Base-by-base conservation (phyloP, 2,113 vertebrate species). In the Bos taurus region DNA sequence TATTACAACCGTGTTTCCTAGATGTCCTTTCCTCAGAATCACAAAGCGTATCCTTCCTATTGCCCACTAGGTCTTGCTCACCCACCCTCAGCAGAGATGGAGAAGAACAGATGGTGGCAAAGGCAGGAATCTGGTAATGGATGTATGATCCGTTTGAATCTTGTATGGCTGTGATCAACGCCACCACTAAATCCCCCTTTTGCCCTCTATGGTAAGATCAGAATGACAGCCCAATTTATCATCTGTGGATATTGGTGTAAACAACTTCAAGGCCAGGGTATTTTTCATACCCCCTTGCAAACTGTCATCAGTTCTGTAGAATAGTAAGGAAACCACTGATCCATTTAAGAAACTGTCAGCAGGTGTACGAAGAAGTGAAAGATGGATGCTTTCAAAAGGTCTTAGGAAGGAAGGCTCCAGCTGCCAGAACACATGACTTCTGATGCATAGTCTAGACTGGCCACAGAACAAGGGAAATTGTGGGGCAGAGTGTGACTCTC, bases 311-410 rank as follows among this genome's bases (percentile, higher is more conserved):
- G 82, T 95, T 97, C 56, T 91, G 84, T 57, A 89, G 96, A 83
- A 56, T 91, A 92, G 95, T 50, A 94, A 94, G 90, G 83, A 98
- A 98, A 97, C 95, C 97, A 17, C 90, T 98, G 97, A 98, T 92
- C 87, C 97, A 94, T 96, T 95, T 97, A 98, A 98, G 98, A 97
- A 98, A 95, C 74, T 95, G 81, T 95, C 95, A 98, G 97, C 98
- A 96, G 98, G 97, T 94, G 88, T 95, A 94, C 95, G 85, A 88
- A 91, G 88, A 71, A 87, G 81, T 97, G 93, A 98, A 97, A 64
- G 84, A 93, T 94, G 98, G 98, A 96, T 57, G 86, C 94, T 57
- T 97, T 95, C 0, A 0, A 57, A 96, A 96, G 10, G 2, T 88
- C 78, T 97, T 71, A 95, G 82, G 71, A 97, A 71, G 21, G 77